These are phyloP conservation scores for Panopea generosa DNA, from an alignment of 2,888 invertebrate genomes.

Conservation along the genomic window DNA sequence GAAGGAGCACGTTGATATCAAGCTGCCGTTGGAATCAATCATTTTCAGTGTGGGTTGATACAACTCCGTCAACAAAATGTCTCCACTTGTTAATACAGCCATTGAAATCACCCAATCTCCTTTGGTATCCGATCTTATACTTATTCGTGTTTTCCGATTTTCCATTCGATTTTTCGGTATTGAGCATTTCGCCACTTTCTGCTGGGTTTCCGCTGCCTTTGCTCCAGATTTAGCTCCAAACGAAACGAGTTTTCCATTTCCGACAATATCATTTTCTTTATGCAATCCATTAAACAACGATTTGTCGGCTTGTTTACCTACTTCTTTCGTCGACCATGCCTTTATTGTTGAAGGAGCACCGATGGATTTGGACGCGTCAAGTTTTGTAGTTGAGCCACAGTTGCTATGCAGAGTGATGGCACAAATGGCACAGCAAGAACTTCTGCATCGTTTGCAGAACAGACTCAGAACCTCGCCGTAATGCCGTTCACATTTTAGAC, in stretches of 20 bases:
- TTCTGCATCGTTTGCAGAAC: conserved; percentile 56
- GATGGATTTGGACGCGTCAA: neutral
- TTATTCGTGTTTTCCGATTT: conserved; percentile 37
- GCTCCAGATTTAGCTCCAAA: neutral
- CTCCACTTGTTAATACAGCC: conserved; percentile 42
- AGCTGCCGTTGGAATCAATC: conserved; percentile 28
- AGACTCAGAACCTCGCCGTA: conserved; percentile 40
- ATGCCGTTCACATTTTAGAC: conserved; percentile 46
- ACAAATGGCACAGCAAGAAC: conserved; percentile 52
- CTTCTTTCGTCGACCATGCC: neutral
- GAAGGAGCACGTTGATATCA: conserved; percentile 39
- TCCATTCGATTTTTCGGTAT: conserved; percentile 49
- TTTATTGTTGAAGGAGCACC: conserved; percentile 6
- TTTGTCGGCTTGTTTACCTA: neutral
- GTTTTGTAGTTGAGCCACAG: conserved; percentile 17
- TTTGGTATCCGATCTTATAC: conserved; percentile 15
- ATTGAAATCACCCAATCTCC: conserved; percentile 59
- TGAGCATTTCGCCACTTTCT: neutral
- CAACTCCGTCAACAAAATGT: conserved; percentile 45
- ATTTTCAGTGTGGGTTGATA: conserved; percentile 44
- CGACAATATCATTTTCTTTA: conserved; percentile 1
- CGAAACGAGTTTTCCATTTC: conserved; percentile 8
- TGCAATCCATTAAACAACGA: neutral
- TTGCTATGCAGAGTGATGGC: conserved; percentile 41
- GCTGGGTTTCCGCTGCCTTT: neutral